Evolutionary conservation across 2,797 vertebrate genomes (phyloP), one percentile per base, ranked within the genome.

Genomic region (Remorina albescens): DNA sequence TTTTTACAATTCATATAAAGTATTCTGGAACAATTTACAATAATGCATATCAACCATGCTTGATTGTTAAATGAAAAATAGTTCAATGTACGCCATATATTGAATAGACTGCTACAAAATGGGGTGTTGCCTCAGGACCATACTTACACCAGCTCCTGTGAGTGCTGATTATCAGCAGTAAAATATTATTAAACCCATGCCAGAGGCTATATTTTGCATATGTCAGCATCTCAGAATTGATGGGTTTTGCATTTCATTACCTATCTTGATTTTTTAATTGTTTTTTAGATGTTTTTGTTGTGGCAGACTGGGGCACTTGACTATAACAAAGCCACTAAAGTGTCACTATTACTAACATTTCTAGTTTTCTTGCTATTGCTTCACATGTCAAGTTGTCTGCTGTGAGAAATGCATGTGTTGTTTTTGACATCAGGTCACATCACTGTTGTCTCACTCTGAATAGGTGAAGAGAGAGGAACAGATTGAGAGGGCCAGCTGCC

Each of bases 401-500:
- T 28, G 2, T 68, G 8, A 66, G 15, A 23, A 51, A 49, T 23
- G 37, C 0, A n/a, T 66, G 58, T 69, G 15, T 21, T 62, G 4
- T 28, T 56, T 75, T 47, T 42, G 41, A 50, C 36, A 6, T 23
- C 26, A 79, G 67, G 32, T 80, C 32, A 58, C 54, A 18, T 11
- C 4, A 39, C n/a, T 57, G 44, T 37, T 55, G 26, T 53, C 36
- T 80, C 64, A 1, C 37, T 57, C 58, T 72, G 51, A 82, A 26
- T 42, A 47, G 68, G 37, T 69, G 53, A 34, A 39, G 65, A 54
- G 47, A 70, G 42, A 39, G 8, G n/a, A 60, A 28, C 59, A 5
- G 30, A 34, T 4, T 4, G 7, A 42, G 28, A 37, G 51, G 11
- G 16, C 16, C 64, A 11, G 16, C 71, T 44, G 62, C 41, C 55